phyloP scores from a whole-genome alignment of 2,888 invertebrate species.

The Rhagonycha lutea region DNA sequence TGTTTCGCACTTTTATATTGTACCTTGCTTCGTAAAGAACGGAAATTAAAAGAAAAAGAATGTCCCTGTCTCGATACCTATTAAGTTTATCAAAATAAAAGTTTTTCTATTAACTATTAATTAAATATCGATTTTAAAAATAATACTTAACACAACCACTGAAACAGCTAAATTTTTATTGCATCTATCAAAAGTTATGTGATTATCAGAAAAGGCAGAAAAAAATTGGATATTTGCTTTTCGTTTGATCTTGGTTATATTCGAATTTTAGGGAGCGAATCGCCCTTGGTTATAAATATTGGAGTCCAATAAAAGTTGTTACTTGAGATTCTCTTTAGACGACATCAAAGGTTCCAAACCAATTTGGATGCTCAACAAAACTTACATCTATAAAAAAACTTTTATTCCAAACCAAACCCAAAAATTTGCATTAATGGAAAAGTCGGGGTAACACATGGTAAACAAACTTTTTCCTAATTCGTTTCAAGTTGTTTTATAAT shows the following conservation, averaged over 20 bases:
- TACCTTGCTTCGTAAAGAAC: conserved; percentile 25
- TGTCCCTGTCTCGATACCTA: conserved; percentile 4
- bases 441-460: background rate
- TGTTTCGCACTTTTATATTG: conserved; percentile 43
- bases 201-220: conserved; percentile 32
- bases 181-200: conserved; percentile 23
- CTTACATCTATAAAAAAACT: conserved; percentile 41
- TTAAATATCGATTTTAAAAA: background rate
- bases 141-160: background rate
- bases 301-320: conserved; percentile 56
- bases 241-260: conserved; percentile 49
- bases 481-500: background rate
- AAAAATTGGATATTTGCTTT: conserved; percentile 49
- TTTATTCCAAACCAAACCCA: background rate
- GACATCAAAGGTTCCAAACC: conserved; percentile 48
- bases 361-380: conserved; percentile 32
- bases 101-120: background rate
- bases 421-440: conserved; percentile 10
- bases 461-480: background rate
- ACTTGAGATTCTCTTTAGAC: conserved; percentile 53
- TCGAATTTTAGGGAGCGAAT: conserved; percentile 44
- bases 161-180: conserved; percentile 13
- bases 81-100: conserved; percentile 1
- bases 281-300: conserved; percentile 54
- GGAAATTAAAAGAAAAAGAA: conserved; percentile 31